Evolutionary conservation across 2,113 vertebrate species (phyloP).

Genomic region (Caranx ignobilis): DNA sequence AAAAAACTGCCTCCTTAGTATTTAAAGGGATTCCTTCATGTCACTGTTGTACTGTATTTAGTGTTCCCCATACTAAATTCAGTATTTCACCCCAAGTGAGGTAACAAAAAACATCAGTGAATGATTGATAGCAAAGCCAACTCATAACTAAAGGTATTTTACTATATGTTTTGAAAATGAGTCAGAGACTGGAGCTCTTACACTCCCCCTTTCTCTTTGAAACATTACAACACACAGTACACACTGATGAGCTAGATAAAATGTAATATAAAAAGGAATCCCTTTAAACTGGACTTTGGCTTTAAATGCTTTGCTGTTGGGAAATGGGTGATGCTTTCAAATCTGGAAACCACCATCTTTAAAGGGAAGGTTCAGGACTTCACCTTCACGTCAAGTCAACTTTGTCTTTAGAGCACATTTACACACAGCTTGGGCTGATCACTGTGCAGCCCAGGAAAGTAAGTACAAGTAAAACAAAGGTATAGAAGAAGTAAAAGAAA

Average conservation of each 20-base stretch:
- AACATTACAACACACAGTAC: background rate
- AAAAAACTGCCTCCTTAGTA: background rate
- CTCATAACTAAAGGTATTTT: background rate
- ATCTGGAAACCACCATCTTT: constrained; percentile 32
- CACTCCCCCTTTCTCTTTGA: background rate
- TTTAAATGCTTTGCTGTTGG: constrained; percentile 46
- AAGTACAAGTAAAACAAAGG: too few relatives aligned
- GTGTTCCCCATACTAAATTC: background rate
- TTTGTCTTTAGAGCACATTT: too few relatives aligned
- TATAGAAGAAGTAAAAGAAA: too few relatives aligned
- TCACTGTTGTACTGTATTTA: background rate
- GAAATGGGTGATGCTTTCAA: constrained; percentile 7
- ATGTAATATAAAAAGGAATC: constrained; percentile 40
- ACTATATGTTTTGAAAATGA: background rate
- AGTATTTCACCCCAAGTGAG: background rate
- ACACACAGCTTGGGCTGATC: too few relatives aligned
- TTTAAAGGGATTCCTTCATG: constrained; percentile 65
- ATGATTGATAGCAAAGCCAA: background rate
- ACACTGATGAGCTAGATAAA: background rate
- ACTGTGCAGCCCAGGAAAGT: too few relatives aligned
- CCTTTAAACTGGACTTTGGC: constrained; percentile 58
- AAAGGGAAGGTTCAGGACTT: constrained; percentile 66
- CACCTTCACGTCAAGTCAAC: background rate
- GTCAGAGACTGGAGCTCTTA: background rate
- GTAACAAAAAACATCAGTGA: background rate